A percentile compares a stretch with the other conserved stretches of the same genome.
Conservation (phyloP, 2,888 invertebrate species). For the Ramazzottius varieornatus region DNA sequence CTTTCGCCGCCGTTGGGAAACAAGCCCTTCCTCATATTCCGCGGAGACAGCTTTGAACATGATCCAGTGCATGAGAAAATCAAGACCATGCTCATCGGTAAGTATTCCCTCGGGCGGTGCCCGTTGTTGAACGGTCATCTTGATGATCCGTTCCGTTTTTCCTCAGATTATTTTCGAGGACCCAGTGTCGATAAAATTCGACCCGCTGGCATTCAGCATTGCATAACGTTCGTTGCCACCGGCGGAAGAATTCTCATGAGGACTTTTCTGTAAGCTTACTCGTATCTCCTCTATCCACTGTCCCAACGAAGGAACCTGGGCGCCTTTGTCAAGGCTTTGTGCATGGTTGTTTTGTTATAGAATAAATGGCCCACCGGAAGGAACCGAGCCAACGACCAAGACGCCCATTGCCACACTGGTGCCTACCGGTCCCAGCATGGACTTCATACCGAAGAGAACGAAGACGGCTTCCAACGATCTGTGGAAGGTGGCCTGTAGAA, state of each 20-base stretch:
- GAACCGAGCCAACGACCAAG: not conserved
- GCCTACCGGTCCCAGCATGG: constrained; percentile 59
- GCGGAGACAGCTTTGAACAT: constrained; percentile 68
- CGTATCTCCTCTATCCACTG: not conserved
- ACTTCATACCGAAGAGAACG: constrained; percentile 54
- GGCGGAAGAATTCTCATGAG: constrained; percentile 52
- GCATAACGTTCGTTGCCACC: constrained; percentile 57
- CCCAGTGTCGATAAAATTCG: constrained; percentile 51
- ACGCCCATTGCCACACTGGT: not conserved
- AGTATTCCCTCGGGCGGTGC: constrained; percentile 6
- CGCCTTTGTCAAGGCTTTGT: not conserved
- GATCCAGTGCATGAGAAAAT: constrained; percentile 45
- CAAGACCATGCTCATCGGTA: constrained; percentile 45
- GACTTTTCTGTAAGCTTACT: constrained; percentile 32
- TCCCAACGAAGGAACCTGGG: not conserved
- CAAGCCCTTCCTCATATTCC: constrained; percentile 71
- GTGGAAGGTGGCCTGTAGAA: constrained; percentile 20
- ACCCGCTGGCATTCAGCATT: constrained; percentile 75
- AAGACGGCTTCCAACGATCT: constrained; percentile 69
- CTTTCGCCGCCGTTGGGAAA: not conserved
- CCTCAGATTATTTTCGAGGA: constrained; percentile 58
- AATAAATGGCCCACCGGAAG: not conserved
- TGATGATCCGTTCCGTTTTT: not conserved
- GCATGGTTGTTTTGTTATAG: not conserved
- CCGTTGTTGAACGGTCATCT: too few relatives aligned